Percentiles rank a stretch among this genome's conserved stretches.
Conservation (phyloP, 2,888 invertebrate genomes). For the Diaprepes abbreviatus region DNA sequence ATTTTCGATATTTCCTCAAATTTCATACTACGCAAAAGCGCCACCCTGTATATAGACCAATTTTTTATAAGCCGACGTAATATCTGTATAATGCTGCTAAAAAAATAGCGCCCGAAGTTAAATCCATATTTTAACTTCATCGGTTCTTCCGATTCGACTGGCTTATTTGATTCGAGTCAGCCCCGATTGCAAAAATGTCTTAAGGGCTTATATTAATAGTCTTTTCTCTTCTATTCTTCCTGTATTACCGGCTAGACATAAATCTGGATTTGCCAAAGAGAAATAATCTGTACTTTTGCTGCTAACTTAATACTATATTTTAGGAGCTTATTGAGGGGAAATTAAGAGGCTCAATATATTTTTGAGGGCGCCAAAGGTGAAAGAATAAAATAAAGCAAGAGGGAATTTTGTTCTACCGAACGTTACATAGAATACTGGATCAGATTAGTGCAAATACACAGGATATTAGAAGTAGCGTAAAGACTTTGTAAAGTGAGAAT, state of each 20-base stretch:
- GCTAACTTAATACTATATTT: background rate
- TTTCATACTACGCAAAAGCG: too few species aligned
- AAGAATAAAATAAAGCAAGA: too few species aligned
- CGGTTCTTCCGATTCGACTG: background rate
- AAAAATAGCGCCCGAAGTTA: background rate
- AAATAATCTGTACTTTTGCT: slow-evolving; percentile 11
- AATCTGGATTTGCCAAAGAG: slow-evolving; percentile 4
- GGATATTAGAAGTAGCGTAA: too few species aligned
- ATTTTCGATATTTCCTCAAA: too few species aligned
- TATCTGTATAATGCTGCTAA: too few species aligned
- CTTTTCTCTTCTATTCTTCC: background rate
- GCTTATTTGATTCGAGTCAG: background rate
- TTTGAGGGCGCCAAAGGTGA: too few species aligned
- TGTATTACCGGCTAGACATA: background rate
- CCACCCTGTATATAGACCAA: too few species aligned
- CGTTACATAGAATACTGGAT: too few species aligned
- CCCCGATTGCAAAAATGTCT: background rate
- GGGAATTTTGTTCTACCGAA: too few species aligned
- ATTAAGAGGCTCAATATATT: background rate
- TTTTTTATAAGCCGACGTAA: too few species aligned
- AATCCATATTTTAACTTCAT: background rate
- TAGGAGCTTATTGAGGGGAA: background rate
- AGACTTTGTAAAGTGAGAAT: too few species aligned
- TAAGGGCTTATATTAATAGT: slow-evolving; percentile 3
- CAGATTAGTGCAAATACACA: too few species aligned